Conservation (phyloP, 2,888 invertebrate species). For the Baccha elongata region DNA sequence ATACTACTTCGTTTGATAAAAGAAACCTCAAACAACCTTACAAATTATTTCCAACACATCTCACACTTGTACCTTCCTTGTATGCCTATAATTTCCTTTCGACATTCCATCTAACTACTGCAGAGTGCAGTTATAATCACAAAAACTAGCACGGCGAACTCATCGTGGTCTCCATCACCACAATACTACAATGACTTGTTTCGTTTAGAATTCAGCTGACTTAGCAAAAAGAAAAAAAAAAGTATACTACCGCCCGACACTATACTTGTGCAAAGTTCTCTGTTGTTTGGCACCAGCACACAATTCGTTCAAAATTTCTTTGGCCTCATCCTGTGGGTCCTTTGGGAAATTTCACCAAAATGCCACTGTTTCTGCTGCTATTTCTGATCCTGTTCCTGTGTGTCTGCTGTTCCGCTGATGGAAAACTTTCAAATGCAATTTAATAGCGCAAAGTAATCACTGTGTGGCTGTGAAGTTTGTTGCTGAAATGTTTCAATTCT, state of each 20-base stretch:
- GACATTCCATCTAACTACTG: conserved; percentile 41
- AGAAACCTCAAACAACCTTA: neutral
- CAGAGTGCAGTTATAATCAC: conserved; percentile 58
- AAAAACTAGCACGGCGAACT: conserved; percentile 55
- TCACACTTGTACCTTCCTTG: neutral
- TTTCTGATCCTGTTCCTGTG: neutral
- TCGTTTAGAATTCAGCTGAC: conserved; percentile 49
- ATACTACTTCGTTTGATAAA: no score
- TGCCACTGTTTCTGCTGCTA: conserved; percentile 20
- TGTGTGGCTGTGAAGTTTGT: conserved; percentile 65
- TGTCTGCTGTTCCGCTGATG: conserved; percentile 16
- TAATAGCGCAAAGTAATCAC: conserved; percentile 70
- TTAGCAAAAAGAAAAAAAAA: conserved; percentile 15
- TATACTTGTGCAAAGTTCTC: conserved; percentile 32
- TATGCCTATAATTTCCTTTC: neutral
- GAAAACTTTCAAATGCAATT: conserved; percentile 70
- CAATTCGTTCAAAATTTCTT: conserved; percentile 38
- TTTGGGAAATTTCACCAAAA: conserved; percentile 66
- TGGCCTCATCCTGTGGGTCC: conserved; percentile 27
- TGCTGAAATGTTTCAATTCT: conserved; percentile 66
- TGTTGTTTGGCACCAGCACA: conserved; percentile 39
- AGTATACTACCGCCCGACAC: neutral
- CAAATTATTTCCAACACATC: neutral
- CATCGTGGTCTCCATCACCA: conserved; percentile 36
- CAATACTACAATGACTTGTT: conserved; percentile 58